Conservation (phyloP, 2,888 invertebrate genomes). For the Dendrolimus pini region DNA sequence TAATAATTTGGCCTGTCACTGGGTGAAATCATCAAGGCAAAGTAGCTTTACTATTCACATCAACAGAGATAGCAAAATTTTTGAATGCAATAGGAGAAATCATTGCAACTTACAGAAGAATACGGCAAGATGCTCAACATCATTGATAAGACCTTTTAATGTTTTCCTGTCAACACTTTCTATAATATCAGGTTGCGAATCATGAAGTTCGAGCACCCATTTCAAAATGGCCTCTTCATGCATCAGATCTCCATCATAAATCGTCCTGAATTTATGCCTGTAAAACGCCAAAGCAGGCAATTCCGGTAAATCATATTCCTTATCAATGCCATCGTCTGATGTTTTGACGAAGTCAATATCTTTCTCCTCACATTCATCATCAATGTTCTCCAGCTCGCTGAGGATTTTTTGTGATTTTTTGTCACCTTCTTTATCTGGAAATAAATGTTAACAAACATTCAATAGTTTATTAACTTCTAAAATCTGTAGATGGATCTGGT, state of each 20-base stretch:
- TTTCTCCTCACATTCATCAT: conserved; percentile 94
- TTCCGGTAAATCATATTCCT: conserved; percentile 89
- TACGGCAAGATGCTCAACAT: conserved; percentile 93
- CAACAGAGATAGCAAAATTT: too few relatives aligned
- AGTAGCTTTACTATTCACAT: too few relatives aligned
- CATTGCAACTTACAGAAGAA: conserved; percentile 86
- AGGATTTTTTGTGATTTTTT: conserved; percentile 93
- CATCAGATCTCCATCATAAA: conserved; percentile 93
- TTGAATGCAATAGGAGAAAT: neutral
- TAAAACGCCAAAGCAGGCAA: conserved; percentile 92
- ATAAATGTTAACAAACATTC: neutral
- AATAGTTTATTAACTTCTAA: too few relatives aligned
- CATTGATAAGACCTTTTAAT: conserved; percentile 90
- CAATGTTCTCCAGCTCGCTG: conserved; percentile 93
- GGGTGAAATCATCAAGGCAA: too few relatives aligned
- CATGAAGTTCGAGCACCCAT: conserved; percentile 92
- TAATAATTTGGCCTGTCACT: too few relatives aligned
- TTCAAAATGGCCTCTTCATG: conserved; percentile 93
- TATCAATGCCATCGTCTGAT: conserved; percentile 90
- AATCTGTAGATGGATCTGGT: too few relatives aligned
- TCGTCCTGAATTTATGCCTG: conserved; percentile 90
- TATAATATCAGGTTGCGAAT: conserved; percentile 91
- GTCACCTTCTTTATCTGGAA: conserved; percentile 90
- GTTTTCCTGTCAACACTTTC: conserved; percentile 94
- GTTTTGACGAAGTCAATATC: conserved; percentile 95